phyloP scores from a whole-genome alignment of 2,797 vertebrate species.

The Manis crassicaudata region DNA sequence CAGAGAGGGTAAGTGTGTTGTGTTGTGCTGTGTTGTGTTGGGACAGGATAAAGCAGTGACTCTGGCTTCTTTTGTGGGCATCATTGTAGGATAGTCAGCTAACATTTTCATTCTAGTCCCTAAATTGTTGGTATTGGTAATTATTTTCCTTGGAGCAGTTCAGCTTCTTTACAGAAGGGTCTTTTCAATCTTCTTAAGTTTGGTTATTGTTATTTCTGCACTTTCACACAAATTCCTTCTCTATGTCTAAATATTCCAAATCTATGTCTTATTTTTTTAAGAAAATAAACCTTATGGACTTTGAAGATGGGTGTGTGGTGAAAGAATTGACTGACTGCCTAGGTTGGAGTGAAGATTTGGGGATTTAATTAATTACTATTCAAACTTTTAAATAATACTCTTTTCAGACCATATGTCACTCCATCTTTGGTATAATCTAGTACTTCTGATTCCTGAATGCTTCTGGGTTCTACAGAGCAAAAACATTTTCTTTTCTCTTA shows the following conservation, averaged over 20 bases:
- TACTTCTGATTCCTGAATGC: background rate
- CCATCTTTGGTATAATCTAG: background rate
- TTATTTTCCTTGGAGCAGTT: background rate
- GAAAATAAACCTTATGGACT: background rate
- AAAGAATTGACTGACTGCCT: background rate
- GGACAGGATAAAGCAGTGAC: background rate
- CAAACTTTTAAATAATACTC: background rate
- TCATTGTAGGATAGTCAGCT: background rate
- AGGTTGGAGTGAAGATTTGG: background rate
- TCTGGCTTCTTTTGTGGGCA: background rate
- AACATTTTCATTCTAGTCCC: background rate
- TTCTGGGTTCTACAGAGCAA: background rate
- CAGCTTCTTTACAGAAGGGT: background rate
- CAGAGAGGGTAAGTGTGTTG: background rate
- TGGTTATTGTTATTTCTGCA: background rate
- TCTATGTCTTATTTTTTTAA: constrained; percentile 9
- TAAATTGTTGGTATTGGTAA: background rate
- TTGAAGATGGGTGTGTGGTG: background rate
- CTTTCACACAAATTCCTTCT: background rate
- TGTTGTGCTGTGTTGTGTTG: background rate
- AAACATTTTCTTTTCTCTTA: background rate
- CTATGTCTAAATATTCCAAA: background rate
- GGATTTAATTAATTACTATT: background rate
- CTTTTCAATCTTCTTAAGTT: background rate
- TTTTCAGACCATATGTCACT: background rate